phyloP scores from a whole-genome alignment of 2,113 vertebrate species.

The Ivindomyrus marchei region DNA sequence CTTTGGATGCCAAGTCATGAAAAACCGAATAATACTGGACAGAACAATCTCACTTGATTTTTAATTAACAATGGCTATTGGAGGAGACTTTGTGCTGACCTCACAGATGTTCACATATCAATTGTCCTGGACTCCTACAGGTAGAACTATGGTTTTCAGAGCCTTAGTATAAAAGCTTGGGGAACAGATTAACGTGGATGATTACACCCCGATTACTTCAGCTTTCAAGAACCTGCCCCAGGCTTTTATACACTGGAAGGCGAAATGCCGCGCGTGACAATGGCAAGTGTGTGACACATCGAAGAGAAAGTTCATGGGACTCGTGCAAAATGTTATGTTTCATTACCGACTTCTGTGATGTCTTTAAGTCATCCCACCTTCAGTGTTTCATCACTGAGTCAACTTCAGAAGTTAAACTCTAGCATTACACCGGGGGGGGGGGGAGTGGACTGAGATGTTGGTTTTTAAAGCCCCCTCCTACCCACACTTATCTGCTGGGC shows the following conservation, averaged over 20 bases:
- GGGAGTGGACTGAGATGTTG: neutral
- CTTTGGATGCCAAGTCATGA: neutral
- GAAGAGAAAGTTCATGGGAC: neutral
- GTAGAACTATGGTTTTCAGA: neutral
- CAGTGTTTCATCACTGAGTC: conserved; percentile 9
- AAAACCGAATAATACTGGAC: neutral
- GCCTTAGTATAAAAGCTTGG: neutral
- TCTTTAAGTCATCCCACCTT: neutral
- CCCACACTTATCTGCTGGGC: neutral
- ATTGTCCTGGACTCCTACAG: neutral
- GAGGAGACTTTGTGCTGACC: neutral
- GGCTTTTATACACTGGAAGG: neutral
- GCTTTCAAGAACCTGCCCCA: neutral
- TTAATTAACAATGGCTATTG: neutral
- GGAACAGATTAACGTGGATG: neutral
- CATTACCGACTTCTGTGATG: neutral
- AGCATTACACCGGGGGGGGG: neutral
- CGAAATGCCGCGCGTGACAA: neutral
- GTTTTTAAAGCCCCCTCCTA: neutral
- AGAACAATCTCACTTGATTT: neutral
- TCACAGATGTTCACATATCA: neutral
- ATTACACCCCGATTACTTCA: neutral
- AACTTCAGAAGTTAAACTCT: neutral
- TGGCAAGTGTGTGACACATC: neutral
- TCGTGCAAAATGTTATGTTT: neutral